Percentiles rank a stretch among this genome's conserved stretches.
Evolutionary conservation across 1,140 invertebrate species (phyloP).

Genomic region (Euborellia annulipes): DNA sequence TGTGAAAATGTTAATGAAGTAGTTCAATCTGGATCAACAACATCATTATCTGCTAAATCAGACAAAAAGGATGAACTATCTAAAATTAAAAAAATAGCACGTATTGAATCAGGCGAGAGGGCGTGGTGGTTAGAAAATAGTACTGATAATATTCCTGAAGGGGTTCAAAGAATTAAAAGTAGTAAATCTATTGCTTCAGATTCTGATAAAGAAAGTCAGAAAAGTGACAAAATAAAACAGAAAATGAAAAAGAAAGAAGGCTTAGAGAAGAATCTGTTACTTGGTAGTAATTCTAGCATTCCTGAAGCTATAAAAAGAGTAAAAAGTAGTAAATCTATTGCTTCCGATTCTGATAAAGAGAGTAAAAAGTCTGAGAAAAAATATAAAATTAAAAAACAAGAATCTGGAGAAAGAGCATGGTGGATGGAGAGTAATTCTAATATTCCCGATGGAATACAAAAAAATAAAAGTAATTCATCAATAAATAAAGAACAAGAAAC

Average conservation of each 20-base stretch:
- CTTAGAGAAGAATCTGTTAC: conserved; percentile 42
- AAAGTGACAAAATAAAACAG: too few species aligned
- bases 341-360: too few species aligned
- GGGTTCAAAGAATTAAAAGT: conserved; percentile 12
- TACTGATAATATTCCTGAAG: conserved; percentile 30
- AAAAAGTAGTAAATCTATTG: too few species aligned
- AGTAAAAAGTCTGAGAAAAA: conserved; percentile 1
- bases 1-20: conserved; percentile 4
- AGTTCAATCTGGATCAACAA: not conserved
- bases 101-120: conserved; percentile 39
- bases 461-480: conserved; percentile 6
- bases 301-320: conserved; percentile 23
- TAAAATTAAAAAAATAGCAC: conserved; percentile 6
- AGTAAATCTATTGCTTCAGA: conserved; percentile 11
- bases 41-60: conserved; percentile 1
- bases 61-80: conserved; percentile 13
- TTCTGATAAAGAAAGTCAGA: not conserved
- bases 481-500: conserved; percentile 18
- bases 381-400: conserved; percentile 36
- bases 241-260: too few species aligned
- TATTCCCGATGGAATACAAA: conserved; percentile 26
- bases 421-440: conserved; percentile 36
- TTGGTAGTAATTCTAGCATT: conserved; percentile 34
- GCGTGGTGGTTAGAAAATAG: conserved; percentile 41
- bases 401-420: conserved; percentile 45